Percentiles rank a stretch among this genome's conserved stretches.
Conservation (phyloP, 2,797 vertebrate genomes). For the Lates japonicus region DNA sequence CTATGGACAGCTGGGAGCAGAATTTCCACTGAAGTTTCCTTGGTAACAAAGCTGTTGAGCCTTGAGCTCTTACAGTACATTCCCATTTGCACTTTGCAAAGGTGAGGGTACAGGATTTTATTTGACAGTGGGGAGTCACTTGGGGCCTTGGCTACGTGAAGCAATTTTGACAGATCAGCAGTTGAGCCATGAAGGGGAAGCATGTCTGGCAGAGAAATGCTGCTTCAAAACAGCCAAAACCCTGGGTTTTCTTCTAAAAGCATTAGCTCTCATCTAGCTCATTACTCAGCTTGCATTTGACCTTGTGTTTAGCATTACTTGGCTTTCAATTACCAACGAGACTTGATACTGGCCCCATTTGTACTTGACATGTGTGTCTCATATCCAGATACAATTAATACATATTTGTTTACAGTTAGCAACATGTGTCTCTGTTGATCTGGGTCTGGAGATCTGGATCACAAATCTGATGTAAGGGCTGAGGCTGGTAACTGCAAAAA, state of each 20-base stretch:
- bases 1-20: constrained; percentile 53
- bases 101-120: constrained; percentile 75
- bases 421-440: background rate
- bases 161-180: constrained; percentile 79
- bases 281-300: background rate
- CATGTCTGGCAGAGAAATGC: constrained; percentile 17
- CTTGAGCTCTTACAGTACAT: constrained; percentile 67
- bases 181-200: constrained; percentile 47
- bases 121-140: constrained; percentile 68
- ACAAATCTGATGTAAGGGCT: background rate
- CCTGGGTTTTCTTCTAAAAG: constrained; percentile 1
- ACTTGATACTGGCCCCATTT: background rate
- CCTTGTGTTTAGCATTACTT: background rate
- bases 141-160: constrained; percentile 60
- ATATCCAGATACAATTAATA: background rate
- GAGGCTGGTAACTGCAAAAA: background rate
- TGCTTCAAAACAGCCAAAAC: constrained; percentile 26
- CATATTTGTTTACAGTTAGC: background rate
- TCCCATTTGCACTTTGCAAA: constrained; percentile 78
- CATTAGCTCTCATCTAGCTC: background rate
- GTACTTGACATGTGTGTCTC: background rate
- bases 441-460: background rate
- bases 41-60: constrained; percentile 81
- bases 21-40: constrained; percentile 67
- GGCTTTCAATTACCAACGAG: background rate